These are phyloP conservation scores for Spongia lamella DNA, from an alignment of 37 sponge, comb jelly and placozoan genomes.

Conservation along the genomic window DNA sequence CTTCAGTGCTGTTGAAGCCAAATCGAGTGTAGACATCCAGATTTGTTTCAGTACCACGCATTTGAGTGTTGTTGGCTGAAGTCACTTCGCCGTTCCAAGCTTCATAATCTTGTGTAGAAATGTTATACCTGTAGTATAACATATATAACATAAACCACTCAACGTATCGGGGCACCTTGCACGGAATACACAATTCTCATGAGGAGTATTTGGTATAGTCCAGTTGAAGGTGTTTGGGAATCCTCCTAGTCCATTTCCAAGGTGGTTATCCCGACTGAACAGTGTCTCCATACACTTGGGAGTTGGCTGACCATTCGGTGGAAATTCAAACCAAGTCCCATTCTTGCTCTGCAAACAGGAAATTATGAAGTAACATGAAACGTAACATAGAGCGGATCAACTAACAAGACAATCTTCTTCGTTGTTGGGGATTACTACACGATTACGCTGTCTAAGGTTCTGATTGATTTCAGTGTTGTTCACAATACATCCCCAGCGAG, in stretches of 20 bases:
- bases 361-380: not conserved
- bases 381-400: too few relatives aligned
- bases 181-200: slow-evolving; percentile 89
- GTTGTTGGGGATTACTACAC: slow-evolving; percentile 76
- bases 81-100: slow-evolving; percentile 61
- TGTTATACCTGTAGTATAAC: slow-evolving; percentile 83
- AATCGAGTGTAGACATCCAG: slow-evolving; percentile 32
- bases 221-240: slow-evolving; percentile 92
- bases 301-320: slow-evolving; percentile 44
- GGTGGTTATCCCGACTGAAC: slow-evolving; percentile 97
- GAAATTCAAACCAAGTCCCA: slow-evolving; percentile 61
- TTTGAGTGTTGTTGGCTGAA: slow-evolving; percentile 31
- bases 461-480: slow-evolving; percentile 43
- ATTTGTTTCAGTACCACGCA: not conserved
- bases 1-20: not conserved
- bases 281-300: slow-evolving; percentile 84
- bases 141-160: not conserved
- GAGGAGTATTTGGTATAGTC: slow-evolving; percentile 89
- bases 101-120: slow-evolving; percentile 90
- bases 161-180: slow-evolving; percentile 52
- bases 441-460: slow-evolving; percentile 19
- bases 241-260: slow-evolving; percentile 90
- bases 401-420: slow-evolving; percentile 76
- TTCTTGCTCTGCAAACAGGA: slow-evolving; percentile 5
- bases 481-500: slow-evolving; percentile 75